A percentile compares a stretch with the other conserved stretches of the same genome.
Evolutionary conservation across 2,113 vertebrate species (phyloP).

Genomic region (Chaetodon auriga): DNA sequence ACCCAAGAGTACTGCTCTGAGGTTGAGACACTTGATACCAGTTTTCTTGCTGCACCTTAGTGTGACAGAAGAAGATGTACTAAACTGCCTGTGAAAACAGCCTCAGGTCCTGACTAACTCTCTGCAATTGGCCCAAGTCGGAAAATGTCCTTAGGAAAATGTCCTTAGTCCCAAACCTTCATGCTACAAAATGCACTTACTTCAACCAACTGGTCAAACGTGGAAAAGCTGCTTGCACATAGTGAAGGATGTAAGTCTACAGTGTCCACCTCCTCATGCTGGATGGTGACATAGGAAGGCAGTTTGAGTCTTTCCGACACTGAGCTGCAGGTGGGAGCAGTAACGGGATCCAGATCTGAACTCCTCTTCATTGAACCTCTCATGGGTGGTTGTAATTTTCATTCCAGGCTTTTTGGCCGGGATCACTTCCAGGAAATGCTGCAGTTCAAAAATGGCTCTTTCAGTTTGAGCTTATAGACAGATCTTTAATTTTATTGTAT

Average conservation of each 20-base stretch:
- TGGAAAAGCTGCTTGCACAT: slow-evolving; percentile 7
- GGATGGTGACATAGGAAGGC: slow-evolving; percentile 25
- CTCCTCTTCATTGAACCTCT: slow-evolving; percentile 28
- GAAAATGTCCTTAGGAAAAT: not conserved
- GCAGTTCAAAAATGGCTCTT: not conserved
- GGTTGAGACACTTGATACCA: not conserved
- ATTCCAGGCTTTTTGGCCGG: slow-evolving; percentile 15
- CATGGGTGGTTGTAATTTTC: slow-evolving; percentile 20
- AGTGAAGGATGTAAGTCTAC: not conserved
- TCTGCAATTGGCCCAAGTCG: not conserved
- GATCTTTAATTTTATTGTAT: not conserved
- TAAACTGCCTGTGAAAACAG: not conserved
- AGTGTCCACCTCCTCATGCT: slow-evolving; percentile 42
- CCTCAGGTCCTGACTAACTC: not conserved
- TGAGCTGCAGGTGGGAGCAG: slow-evolving; percentile 43
- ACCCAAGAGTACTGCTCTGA: not conserved
- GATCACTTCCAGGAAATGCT: slow-evolving; percentile 6
- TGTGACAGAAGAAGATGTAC: not conserved
- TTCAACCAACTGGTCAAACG: slow-evolving; percentile 20
- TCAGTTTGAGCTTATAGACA: not conserved
- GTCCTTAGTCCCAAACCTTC: not conserved
- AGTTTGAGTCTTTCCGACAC: slow-evolving; percentile 18
- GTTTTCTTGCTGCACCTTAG: not conserved
- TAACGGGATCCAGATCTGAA: slow-evolving; percentile 20
- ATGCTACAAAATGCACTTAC: not conserved